Evolutionary conservation across 2,113 vertebrate genomes (phyloP), one percentile per base, ranked within the genome.

Genomic region (Silurus glanis): DNA sequence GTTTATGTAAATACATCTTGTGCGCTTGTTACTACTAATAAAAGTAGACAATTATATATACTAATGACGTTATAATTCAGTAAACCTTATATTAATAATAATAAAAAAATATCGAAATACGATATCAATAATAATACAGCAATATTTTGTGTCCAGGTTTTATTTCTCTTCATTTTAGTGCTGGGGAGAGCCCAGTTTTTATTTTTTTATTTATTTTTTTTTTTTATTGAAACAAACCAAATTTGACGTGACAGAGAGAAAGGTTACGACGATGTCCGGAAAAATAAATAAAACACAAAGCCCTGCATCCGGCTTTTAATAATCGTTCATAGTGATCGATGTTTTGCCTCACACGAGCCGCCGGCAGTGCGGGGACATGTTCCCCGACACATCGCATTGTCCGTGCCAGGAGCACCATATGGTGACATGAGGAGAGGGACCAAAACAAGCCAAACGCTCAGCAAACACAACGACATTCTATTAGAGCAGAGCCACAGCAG

Each of bases 381-480:
- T 85, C 67, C 23, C n/a, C 45, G 86, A 75, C 86, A 82, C 64
- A 67, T 83, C 72, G 85, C 89, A 88, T 87, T 90, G 89, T 90
- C 72, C 85, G 88, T 95, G 94, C 93, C 94, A 95, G 89, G 90
- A 91, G 89, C 82, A 93, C 93, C 95, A 95, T 95, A 96, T 96
- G 94, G 95, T 93, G 94, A 95, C 92, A 93, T 91, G 91, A 92
- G 93, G 94, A 92, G 92, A 91, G 93, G 93, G 94, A 94, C 93
- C 90, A 91, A 86, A 87, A 69, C 51, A 49, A 88, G 87, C 86
- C 88, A 91, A 88, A 85, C 88, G 82, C 83, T 91, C 90, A 91
- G 91, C 92, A 93, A 94, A 94, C 93, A 94, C 93, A 92, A 93
- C 91, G 93, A 92, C 89, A 93, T 94, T 94, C 93, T 94, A 94